Base-by-base conservation (phyloP, 35 echinoderm and acorn worm species). In the Stichopus chloronotus region DNA sequence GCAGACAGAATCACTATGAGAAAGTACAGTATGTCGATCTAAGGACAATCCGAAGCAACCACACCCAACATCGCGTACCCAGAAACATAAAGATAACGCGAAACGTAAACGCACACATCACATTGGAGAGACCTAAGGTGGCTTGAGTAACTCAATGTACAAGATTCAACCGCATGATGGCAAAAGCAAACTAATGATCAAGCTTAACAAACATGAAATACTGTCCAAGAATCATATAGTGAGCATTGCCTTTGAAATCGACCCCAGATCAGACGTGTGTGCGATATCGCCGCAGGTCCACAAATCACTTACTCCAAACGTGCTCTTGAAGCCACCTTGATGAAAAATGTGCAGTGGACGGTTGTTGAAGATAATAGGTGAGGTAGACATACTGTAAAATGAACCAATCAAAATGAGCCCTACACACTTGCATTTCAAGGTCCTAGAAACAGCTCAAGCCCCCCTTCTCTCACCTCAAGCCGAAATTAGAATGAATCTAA, bases 381-480 rank as follows among this genome's bases (percentile, higher is more conserved):
- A 78, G 21, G 81, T 85, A 17, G 81, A 85, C 81, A 21, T 85
- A 85, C 19, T n/a, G n/a, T n/a, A n/a, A n/a, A 55, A 52, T 85
- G 81, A 53, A 85, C 81, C 81, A 9, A 85, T 85, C 81, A 85
- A 52, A 59, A 85, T 55, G 53, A 85, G 81, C 43, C 23, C 6
- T 85, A 55, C 81, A 58, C 54, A 85, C 81, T 85, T 52, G 54
- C 87, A n/a, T 58, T 89, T 89, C 61, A 89, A 89, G 87, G 61
- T 89, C 55, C 57, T 89, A 63, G 87, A 89, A 25, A 89, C 87
- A 60, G 24, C 7, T 59, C 87, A 89, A 63, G 87, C 56, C 0
- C 76, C 76, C 76, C 4, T 78, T 1, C 76, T 78, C 8, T 78
- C 76, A 78, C 56, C 7, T 22, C 55, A 60, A 63, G 61, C 87